Evolutionary conservation across 2,888 invertebrate species (phyloP).

Genomic region (Trachelus iudaicus): DNA sequence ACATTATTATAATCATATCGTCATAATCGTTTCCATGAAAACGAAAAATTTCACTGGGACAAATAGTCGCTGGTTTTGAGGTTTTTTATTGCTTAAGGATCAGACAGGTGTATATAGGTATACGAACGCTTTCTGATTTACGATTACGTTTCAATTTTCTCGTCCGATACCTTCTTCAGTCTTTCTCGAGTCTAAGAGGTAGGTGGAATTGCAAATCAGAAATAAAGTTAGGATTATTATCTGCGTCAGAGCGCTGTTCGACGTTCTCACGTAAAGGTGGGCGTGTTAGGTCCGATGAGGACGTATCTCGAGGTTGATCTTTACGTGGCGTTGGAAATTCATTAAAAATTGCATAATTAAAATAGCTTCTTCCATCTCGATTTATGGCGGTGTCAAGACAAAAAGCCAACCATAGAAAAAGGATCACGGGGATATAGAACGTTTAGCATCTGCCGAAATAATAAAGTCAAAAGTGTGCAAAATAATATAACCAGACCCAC

Average conservation of each 20-base stretch:
- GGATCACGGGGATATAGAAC: slow-evolving; percentile 3
- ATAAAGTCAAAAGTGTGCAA: slow-evolving; percentile 17
- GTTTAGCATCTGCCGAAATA: slow-evolving; percentile 34
- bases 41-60: background rate
- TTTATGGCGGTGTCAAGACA: slow-evolving; percentile 9
- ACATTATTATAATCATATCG: background rate
- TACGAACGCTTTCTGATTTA: background rate
- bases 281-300: slow-evolving; percentile 22
- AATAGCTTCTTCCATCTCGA: slow-evolving; percentile 14
- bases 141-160: slow-evolving; percentile 5
- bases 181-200: slow-evolving; percentile 8
- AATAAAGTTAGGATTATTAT: slow-evolving; percentile 8
- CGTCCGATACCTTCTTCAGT: slow-evolving; percentile 11
- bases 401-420: background rate
- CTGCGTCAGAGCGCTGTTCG: background rate
- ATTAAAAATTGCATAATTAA: slow-evolving; percentile 29
- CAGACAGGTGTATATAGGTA: background rate
- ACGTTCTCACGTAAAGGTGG: slow-evolving; percentile 17
- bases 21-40: background rate
- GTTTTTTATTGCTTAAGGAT: background rate
- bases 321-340: slow-evolving; percentile 19
- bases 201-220: slow-evolving; percentile 22
- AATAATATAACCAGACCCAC: background rate
- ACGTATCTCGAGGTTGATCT: background rate
- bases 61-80: background rate